Conservation (phyloP, 2,113 vertebrate species). For the Octodon degus region DNA sequence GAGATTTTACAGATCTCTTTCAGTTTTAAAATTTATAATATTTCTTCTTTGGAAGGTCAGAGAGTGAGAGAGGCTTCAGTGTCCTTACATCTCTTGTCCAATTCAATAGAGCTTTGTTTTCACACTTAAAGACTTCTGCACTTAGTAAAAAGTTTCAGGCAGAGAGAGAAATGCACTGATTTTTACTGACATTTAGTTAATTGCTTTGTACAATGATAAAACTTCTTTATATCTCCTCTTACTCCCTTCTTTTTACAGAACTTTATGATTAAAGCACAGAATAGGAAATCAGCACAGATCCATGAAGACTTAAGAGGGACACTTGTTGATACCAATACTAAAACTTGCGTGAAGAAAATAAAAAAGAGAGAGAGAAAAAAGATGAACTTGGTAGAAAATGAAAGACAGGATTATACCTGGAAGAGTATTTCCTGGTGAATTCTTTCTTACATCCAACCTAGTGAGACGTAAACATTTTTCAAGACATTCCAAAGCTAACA, state of each 20-base stretch:
- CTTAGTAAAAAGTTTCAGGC: background rate
- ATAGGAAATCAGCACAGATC: background rate
- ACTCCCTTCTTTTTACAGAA: background rate
- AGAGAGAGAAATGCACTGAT: background rate
- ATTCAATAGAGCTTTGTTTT: background rate
- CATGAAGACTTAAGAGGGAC: background rate
- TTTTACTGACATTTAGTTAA: conserved; percentile 14
- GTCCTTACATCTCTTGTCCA: background rate
- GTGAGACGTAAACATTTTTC: background rate
- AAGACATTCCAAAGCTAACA: background rate
- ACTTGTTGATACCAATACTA: background rate
- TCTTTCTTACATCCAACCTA: background rate
- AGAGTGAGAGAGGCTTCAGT: background rate
- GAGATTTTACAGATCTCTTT: conserved; percentile 14
- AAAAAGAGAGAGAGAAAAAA: background rate
- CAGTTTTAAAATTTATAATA: background rate
- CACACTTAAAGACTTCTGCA: background rate
- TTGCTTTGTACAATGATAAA: background rate
- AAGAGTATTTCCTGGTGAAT: background rate
- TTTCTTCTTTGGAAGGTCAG: background rate
- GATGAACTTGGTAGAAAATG: background rate
- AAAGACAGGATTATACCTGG: background rate
- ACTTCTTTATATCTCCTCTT: background rate
- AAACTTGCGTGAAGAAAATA: background rate
- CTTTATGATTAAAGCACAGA: background rate